Base-by-base conservation (phyloP, 2,888 invertebrate genomes). In the Anorthoa munda region DNA sequence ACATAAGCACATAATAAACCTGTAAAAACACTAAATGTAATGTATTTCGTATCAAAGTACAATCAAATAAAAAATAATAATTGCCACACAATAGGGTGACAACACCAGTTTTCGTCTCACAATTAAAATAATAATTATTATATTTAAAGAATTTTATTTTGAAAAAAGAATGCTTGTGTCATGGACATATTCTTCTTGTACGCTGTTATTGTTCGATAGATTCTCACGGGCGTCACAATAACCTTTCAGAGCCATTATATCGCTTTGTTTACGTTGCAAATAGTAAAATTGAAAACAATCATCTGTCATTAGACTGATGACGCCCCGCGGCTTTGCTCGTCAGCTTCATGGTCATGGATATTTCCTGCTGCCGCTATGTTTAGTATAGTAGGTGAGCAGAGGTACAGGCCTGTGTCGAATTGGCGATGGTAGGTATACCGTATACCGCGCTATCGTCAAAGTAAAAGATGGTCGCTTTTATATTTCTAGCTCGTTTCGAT, bases 241-340 rank as follows among this genome's bases (percentile, higher is more conserved):
- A 81, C 82, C 81, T 81, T 55, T 84, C 48, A 50, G 81, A 68
- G 69, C 64, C 51, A 66, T 75, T 81, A 81, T 66, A 64, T 23
- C 66, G 67, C 58, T 67, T 70, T 81, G 85, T 84, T 81, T 81
- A 81, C 82, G 82, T 65, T 81, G 67, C 23, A 45, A 76, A 84
- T 84, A 84, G 82, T 76, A 81, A 71, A 66, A 70, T 82, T 76
- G 64, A 60, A 81, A 81, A 81, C 85, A 81, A 85, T 84, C 70
- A 77, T 67, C 56, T 70, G 66, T 71, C 77, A 76, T 77, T 75
- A 84, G n/a, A 64, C 45, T 55, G 66, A 84, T 75, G 75, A 81
- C 18, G 61, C 31, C 75, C 45, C 31, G 81, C 60, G 59, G 59
- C 56, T 39, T 18, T 56, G 65, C 12, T 48, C 46, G 51, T 26